Base-by-base conservation (phyloP, 2,888 invertebrate genomes). In the Xylocampa areola region DNA sequence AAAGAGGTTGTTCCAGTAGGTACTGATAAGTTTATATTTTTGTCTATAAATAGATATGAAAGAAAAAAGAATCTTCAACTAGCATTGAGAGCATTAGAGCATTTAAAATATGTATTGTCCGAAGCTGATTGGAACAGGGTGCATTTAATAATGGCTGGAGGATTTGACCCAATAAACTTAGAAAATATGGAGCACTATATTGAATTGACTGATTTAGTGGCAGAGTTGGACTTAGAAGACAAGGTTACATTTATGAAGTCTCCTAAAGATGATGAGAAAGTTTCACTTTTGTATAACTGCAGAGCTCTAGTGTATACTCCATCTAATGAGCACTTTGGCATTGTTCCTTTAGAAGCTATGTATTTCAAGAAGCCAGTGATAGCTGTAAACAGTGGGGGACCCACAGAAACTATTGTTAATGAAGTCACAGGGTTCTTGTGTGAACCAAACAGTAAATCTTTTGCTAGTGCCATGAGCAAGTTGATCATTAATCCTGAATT, bases 311-410 rank as follows among this genome's bases (percentile, higher is more conserved):
- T 99, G 16, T 99, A 99, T 84, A 99, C 99, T 5, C 99, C 99
- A 1, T 96, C 97, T 2, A 97, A 97, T 85, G 99, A 99, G 88
- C 99, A 99, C 92, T 99, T 99, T 94, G 99, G 99, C 4, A 99
- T 99, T 78, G 99, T 99, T 6, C 99, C 99, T 0, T 94, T 99
- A 48, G 99, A 99, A 94, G 99, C 99, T 0, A 99, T 99, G 99
- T 98, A 98, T 84, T 96, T 96, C 84, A 94, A 95, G 2, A 97
- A 98, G 80, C 99, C 99, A 3, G 99, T 99, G 0, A 96, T 99
- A 69, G 99, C 99, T 0, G 97, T 98, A 0, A 97, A 98, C 79
- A 98, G 97, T 79, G 99, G 99, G 19, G 99, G 99, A 0, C 99
- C 99, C 0, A 96, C 96, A 1, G 99, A 99, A 89, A 99, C 99